Base-by-base conservation (phyloP, 2,888 invertebrate genomes). In the Trichogramma dendrolimi region DNA sequence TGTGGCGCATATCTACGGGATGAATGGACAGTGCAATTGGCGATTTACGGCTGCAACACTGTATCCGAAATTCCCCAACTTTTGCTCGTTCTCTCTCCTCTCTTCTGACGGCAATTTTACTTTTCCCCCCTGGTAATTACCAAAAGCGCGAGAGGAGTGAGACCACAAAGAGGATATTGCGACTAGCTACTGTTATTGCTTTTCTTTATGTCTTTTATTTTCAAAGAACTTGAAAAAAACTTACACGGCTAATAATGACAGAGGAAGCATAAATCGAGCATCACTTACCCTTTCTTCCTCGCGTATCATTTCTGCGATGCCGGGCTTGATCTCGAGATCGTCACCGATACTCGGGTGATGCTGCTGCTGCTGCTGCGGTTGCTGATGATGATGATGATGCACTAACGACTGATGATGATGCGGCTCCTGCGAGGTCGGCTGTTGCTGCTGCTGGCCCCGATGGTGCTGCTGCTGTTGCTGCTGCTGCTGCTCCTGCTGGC, bases 301-400 rank as follows among this genome's bases (percentile, higher is more conserved):
- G 80, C 94, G 90, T 79, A 94, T 94, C 93, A 94, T 94, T 85
- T 94, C 94, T 67, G 93, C 93, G 83, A 94, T 94, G 81, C 93
- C 94, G 58, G 94, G 94, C 74, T 93, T 91, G 82, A 94, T 92
- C 83, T 94, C 94, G 80, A 92, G 85, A 81, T 94, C 94, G 75
- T 94, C 93, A 56, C 73, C 69, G 27, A 69, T 64, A 58, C 72
- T 60, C 43, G 73, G 73, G 48, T 64, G 68, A 49, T 70, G 71
- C 48, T 71, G 70, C 54, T 67, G 72, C 59, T 69, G 71, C 53
- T 71, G 71, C 51, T 70, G 72, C 47, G 71, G 69, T 42, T 68
- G 67, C 41, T 58, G 54, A 10, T 73, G 73, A 4, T 72, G 69
- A 38, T 68, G 68, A 58, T 64, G 67, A 42, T 56, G 62, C 58